These are phyloP conservation scores for Hirundichthys speculiger DNA, from an alignment of 2,113 vertebrate genomes.

Conservation along the genomic window DNA sequence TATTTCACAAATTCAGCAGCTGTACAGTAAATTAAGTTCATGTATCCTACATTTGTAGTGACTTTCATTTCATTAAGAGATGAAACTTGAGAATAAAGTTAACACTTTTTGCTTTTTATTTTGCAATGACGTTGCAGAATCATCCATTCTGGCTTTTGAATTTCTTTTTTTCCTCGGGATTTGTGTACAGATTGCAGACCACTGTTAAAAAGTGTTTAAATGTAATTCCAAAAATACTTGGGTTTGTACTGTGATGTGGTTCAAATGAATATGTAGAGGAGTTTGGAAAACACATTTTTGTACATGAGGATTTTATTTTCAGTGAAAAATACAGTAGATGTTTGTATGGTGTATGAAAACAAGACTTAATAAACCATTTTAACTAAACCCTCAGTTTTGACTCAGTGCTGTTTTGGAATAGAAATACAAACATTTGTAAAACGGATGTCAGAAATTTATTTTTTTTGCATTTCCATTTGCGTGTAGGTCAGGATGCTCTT, in stretches of 20 bases:
- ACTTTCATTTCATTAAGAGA: conserved; percentile 5
- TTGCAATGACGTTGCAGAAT: background rate
- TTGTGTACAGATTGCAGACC: conserved; percentile 43
- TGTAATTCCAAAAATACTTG: conserved; percentile 50
- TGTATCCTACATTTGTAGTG: background rate
- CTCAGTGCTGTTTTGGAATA: background rate
- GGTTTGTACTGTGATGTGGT: conserved; percentile 47
- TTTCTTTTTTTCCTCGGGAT: conserved; percentile 10
- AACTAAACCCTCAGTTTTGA: conserved; percentile 2
- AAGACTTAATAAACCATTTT: conserved; percentile 61
- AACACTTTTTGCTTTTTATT: background rate
- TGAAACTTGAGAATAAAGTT: background rate
- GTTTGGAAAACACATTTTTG: conserved; percentile 57
- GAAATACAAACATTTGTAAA: no score
- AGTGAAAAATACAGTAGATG: conserved; percentile 46
- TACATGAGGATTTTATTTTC: conserved; percentile 69
- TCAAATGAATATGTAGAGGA: conserved; percentile 27
- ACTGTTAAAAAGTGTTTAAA: conserved; percentile 32
- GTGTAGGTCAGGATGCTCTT: no score
- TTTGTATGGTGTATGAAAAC: conserved; percentile 62
- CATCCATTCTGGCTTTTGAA: background rate
- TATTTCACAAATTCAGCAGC: conserved; percentile 5
- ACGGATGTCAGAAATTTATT: no score
- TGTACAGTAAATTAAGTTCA: conserved; percentile 3
- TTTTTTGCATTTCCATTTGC: no score